phyloP scores from a whole-genome alignment of 2,888 invertebrate genomes.

The Lasioglossum calceatum region DNA sequence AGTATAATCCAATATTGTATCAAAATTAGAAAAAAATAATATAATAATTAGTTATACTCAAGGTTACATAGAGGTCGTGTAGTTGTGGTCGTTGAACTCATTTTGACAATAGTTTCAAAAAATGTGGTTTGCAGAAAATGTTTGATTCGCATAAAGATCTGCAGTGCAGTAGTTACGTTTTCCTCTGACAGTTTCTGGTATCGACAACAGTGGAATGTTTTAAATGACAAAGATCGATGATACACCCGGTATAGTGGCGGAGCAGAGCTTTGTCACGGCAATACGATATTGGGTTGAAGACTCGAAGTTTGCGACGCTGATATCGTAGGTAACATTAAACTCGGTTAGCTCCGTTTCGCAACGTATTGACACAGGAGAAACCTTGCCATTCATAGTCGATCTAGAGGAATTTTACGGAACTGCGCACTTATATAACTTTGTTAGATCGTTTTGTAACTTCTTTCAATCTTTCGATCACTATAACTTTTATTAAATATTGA shows the following conservation, averaged over 20 bases:
- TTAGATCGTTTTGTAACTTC: background rate
- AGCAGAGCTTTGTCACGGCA: constrained; percentile 48
- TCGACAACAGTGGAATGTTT: background rate
- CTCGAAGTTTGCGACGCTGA: constrained; percentile 60
- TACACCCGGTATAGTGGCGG: background rate
- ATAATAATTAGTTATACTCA: too few species aligned
- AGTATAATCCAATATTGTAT: too few species aligned
- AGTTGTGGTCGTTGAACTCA: too few species aligned
- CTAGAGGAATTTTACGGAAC: constrained; percentile 17
- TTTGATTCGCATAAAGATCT: too few species aligned
- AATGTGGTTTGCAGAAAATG: too few species aligned
- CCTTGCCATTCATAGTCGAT: constrained; percentile 53
- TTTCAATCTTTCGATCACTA: background rate
- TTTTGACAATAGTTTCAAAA: too few species aligned
- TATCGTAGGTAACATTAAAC: constrained; percentile 66
- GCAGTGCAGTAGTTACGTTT: too few species aligned
- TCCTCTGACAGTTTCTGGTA: background rate
- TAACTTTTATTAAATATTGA: background rate
- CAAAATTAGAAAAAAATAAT: too few species aligned
- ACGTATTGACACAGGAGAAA: constrained; percentile 42
- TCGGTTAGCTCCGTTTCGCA: constrained; percentile 47
- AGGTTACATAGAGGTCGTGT: too few species aligned
- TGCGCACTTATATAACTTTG: background rate
- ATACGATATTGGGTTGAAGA: constrained; percentile 60
- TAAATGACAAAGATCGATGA: background rate